These are phyloP conservation scores for Grus americana DNA, from an alignment of 2,113 vertebrate species.

Conservation along the genomic window DNA sequence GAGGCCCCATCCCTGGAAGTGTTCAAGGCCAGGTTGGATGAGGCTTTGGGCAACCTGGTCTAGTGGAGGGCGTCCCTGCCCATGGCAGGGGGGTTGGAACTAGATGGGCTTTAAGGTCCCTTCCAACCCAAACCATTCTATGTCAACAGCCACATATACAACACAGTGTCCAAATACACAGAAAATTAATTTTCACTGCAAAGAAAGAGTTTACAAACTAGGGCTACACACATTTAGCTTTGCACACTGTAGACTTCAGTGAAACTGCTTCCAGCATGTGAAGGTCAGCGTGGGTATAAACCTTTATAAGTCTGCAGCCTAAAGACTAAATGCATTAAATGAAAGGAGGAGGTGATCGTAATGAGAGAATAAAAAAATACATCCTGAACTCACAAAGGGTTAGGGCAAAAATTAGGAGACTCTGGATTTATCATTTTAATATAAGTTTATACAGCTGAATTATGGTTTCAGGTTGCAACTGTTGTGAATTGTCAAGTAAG, in stretches of 20 bases:
- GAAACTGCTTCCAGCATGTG: neutral
- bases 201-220: neutral
- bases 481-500: neutral
- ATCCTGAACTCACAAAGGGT: neutral
- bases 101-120: too few species aligned
- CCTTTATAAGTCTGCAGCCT: neutral
- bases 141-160: neutral
- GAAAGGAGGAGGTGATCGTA: neutral
- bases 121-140: too few species aligned
- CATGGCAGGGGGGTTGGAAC: too few species aligned
- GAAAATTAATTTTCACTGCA: neutral
- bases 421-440: constrained; percentile 23
- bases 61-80: too few species aligned
- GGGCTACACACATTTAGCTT: neutral
- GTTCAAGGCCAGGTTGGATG: too few species aligned
- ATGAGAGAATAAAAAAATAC: neutral
- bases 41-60: too few species aligned
- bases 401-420: constrained; percentile 13
- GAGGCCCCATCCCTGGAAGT: too few species aligned
- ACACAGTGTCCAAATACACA: neutral
- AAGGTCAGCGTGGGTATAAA: neutral
- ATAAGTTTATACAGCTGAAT: neutral
- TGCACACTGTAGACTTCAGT: neutral
- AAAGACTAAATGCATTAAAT: neutral
- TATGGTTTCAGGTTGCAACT: neutral